A percentile compares a stretch with the other conserved stretches of the same genome.
phyloP scores from a whole-genome alignment of 2,797 vertebrate genomes.

The Lithobates pipiens region DNA sequence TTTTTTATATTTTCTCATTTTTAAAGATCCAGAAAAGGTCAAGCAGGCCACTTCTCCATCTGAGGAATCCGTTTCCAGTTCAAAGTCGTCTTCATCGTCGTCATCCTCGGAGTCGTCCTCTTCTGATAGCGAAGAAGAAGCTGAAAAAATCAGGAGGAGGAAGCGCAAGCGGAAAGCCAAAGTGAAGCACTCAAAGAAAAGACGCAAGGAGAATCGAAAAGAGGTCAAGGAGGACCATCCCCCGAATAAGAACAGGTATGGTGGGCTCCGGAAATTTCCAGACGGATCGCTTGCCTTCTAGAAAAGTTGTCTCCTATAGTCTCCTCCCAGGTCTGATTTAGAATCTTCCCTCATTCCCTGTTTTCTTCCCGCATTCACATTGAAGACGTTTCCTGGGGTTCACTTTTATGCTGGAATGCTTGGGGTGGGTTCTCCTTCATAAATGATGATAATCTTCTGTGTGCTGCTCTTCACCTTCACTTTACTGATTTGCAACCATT shows the following conservation, averaged over 20 bases:
- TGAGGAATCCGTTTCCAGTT: slow-evolving; percentile 82
- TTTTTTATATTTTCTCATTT: background rate
- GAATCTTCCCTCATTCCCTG: too few relatives aligned
- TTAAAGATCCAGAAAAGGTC: slow-evolving; percentile 81
- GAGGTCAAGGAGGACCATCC: slow-evolving; percentile 68
- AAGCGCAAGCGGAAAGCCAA: slow-evolving; percentile 83
- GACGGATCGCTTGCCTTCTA: background rate
- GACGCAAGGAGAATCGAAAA: slow-evolving; percentile 77
- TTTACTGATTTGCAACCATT: too few relatives aligned
- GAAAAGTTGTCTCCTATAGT: background rate
- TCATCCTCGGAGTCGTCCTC: slow-evolving; percentile 76
- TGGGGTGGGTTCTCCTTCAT: too few relatives aligned
- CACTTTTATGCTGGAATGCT: too few relatives aligned
- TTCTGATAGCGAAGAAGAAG: slow-evolving; percentile 81
- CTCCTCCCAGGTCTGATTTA: background rate
- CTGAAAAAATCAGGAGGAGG: slow-evolving; percentile 73
- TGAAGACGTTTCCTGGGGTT: background rate
- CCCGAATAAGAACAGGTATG: slow-evolving; percentile 77
- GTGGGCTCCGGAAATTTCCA: too few relatives aligned
- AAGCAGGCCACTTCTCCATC: slow-evolving; percentile 81
- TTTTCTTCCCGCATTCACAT: background rate
- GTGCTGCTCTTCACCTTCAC: too few relatives aligned
- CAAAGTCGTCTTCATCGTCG: slow-evolving; percentile 72
- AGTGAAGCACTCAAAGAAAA: slow-evolving; percentile 82
- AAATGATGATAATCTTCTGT: too few relatives aligned